Evolutionary conservation across 2,888 invertebrate species (phyloP), one percentile per base, ranked within the genome.

Genomic region (Thyatira batis): DNA sequence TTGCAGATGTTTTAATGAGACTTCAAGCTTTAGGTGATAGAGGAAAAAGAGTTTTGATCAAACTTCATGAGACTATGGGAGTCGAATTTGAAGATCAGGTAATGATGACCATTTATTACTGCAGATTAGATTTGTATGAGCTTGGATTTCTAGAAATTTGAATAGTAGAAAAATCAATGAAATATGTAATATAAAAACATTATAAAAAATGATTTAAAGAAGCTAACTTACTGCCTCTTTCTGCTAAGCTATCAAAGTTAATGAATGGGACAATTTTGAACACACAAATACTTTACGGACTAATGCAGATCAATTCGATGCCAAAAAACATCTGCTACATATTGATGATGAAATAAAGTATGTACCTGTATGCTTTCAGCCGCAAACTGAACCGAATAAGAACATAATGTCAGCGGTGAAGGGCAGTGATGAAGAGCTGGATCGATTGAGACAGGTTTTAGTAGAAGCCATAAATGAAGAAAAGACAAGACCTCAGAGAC

Each of bases 11-110:
- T 0, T 73, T 94, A 20, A 82, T 84, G 13, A 93, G 92, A 68
- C 79, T 95, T 0, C 90, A 92, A 59, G 87, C 89, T 0, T 71
- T 95, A 10, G 95, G 95, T 0, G 85, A 88, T 0, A 89, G 92
- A 50, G 94, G 95, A 0, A 89, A 92, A 54, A 79, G 88, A 28
- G 92, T 95, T 4, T 75, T 95, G 49, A 73, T 89, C 17, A 92
- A 82, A 62, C 80, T 95, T 0, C 94, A 94, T 54, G 75, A 92
- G 30, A 82, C 80, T 0, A 84, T 90, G 82, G 89, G 85, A 0
- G 71, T 87, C 1, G 63, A 78, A 3, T 78, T 78, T 33, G 62
- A 72, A 0, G 76, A 80, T 4, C 59, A 81, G 75, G 87, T 88
- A 65, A 4, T n/a, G n/a, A n/a, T n/a, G n/a, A n/a, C n/a, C n/a